Evolutionary conservation across 2,113 vertebrate species (phyloP).

Genomic region (Boulengeromyrus knoepffleri): DNA sequence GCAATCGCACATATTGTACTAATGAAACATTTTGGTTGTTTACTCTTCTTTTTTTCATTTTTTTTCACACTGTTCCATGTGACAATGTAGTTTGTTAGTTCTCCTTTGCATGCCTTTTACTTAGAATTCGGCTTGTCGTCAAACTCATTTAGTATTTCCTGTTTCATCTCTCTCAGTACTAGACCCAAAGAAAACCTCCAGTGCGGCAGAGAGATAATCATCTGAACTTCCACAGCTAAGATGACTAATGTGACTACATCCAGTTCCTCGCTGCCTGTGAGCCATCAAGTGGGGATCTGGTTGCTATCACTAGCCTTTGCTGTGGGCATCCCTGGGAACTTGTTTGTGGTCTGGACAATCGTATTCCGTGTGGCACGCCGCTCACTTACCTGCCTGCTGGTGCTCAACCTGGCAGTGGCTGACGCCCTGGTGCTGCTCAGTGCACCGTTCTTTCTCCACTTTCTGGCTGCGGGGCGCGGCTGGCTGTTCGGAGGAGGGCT

Average conservation of each 20-base stretch:
- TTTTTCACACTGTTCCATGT: not conserved
- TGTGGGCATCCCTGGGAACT: constrained; percentile 73
- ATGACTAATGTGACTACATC: not conserved
- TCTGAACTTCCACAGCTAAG: not conserved
- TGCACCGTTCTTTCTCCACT: constrained; percentile 70
- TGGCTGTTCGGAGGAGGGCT: constrained; percentile 68
- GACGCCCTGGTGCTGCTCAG: constrained; percentile 71
- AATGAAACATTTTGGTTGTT: not conserved
- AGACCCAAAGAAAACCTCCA: not conserved
- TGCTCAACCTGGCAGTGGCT: constrained; percentile 71
- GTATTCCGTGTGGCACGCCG: constrained; percentile 62
- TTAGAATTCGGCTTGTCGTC: not conserved
- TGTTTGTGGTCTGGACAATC: constrained; percentile 78
- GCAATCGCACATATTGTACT: not conserved
- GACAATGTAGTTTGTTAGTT: not conserved
- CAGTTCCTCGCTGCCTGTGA: constrained; percentile 2
- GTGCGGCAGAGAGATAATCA: not conserved
- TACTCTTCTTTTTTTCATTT: not conserved
- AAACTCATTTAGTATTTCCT: not conserved
- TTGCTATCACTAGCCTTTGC: constrained; percentile 67
- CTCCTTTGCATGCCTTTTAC: not conserved
- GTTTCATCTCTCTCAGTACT: not conserved
- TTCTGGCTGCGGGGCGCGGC: constrained; percentile 43
- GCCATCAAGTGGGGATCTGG: constrained; percentile 46
- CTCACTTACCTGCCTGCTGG: constrained; percentile 70